Evolutionary conservation across 2,113 vertebrate genomes (phyloP).

Genomic region (Entelurus aequoreus): DNA sequence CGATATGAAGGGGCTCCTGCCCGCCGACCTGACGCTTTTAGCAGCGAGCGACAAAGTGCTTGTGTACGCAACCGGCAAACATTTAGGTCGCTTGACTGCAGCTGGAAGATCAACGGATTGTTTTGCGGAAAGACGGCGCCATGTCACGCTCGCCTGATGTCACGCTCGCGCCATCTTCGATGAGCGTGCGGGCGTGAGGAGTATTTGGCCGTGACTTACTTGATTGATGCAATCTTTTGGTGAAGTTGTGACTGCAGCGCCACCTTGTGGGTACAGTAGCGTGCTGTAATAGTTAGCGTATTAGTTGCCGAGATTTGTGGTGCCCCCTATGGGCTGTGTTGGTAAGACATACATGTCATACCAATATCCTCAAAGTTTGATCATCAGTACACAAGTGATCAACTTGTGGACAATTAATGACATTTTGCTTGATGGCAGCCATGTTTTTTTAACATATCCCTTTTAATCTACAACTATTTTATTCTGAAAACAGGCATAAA

Average conservation of each 20-base stretch:
- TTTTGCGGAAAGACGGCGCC: conserved; percentile 14
- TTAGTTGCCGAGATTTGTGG: too few species aligned
- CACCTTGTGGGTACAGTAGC: too few species aligned
- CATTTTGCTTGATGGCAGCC: too few species aligned
- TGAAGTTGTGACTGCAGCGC: not conserved
- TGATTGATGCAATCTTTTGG: not conserved
- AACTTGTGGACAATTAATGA: too few species aligned
- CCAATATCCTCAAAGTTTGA: too few species aligned
- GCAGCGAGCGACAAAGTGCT: conserved; percentile 9
- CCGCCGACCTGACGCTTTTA: conserved; percentile 14
- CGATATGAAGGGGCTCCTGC: not conserved
- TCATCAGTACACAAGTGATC: too few species aligned
- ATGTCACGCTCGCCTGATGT: conserved; percentile 26
- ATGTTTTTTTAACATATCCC: too few species aligned
- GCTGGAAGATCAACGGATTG: conserved; percentile 9
- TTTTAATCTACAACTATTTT: too few species aligned
- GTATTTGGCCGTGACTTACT: not conserved
- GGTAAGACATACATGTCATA: too few species aligned
- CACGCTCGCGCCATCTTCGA: conserved; percentile 34
- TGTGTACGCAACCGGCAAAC: conserved; percentile 15
- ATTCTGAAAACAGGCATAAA: too few species aligned
- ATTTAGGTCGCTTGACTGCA: conserved; percentile 6
- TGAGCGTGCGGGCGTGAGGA: not conserved
- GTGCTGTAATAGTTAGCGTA: too few species aligned
- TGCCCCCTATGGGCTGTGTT: too few species aligned